Evolutionary conservation across 1,140 invertebrate species (phyloP), one percentile per base, ranked within the genome.

Genomic region (Drosophila carrolli): DNA sequence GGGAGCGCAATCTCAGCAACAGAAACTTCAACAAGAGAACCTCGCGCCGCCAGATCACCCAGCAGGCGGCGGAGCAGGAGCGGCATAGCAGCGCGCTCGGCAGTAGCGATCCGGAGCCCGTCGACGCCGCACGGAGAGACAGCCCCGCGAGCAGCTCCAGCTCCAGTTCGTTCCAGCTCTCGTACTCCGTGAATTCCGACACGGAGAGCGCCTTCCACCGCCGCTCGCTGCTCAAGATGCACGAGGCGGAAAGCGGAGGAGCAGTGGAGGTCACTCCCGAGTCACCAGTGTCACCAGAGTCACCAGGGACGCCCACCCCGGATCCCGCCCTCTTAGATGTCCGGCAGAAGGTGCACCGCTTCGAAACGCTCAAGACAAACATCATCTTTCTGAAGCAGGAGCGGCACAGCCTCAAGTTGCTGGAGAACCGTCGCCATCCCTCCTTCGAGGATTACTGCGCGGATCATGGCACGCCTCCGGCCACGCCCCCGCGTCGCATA

Each of bases 1-100:
- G 91, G 59, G 91, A 92, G 58, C 83, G 91, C 40, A 92, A 92
- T 65, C 71, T 91, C 19, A 92, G 91, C 51, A 91, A 91, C 68
- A 76, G 91, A 7, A 91, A 92, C 61, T 92, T 92, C 43, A 75
- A 83, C 66, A 91, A 91, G 14, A 81, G 86, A 35, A 88, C 74
- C 67, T 91, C 91, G 40, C 77, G 70, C 9, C 83, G 83, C 44
- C 81, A 88, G 41, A 78, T 78, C 23, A 85, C 75, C 32, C 68
- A 88, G 11, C 47, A 51, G 56, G 41, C 53, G 57, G 32, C 50
- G 55, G 78, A 75, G 55, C 46, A 60, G 76, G 80, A 88, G 62
- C 68, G 73, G 10, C 65, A 70, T 35, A 41, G 35, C 66, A 80
- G 47, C 47, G 14, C 59, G 14, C 29, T 38, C 29, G 65, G 14